phyloP scores from a whole-genome alignment of 2,888 invertebrate species.

The Ophion ventricosus region DNA sequence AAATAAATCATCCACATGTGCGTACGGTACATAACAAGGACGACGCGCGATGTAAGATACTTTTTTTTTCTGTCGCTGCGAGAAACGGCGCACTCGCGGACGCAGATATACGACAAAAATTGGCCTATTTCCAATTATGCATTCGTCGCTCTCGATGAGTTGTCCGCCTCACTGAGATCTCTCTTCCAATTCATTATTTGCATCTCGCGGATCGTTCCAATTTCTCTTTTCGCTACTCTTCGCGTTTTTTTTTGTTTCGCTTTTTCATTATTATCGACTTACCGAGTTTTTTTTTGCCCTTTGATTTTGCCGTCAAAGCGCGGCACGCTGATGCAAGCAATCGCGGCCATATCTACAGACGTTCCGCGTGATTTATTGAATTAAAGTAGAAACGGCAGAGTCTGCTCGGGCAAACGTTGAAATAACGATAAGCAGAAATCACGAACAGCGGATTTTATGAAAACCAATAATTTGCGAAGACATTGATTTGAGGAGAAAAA shows the following conservation, averaged over 20 bases:
- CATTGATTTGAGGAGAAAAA: no score
- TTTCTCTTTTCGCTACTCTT: not conserved
- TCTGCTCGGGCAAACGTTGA: not conserved
- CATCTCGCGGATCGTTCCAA: conserved; percentile 48
- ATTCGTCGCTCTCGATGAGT: conserved; percentile 55
- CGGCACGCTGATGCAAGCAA: not conserved
- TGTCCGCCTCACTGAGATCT: conserved; percentile 37
- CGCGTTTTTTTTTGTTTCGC: not conserved
- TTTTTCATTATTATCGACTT: conserved; percentile 41
- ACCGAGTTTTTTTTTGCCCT: conserved; percentile 23
- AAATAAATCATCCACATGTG: conserved; percentile 17
- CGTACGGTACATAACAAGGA: conserved; percentile 16
- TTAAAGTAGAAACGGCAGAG: conserved; percentile 26
- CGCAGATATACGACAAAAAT: conserved; percentile 50
- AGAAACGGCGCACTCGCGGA: conserved; percentile 29
- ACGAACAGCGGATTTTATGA: not conserved
- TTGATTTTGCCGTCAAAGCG: conserved; percentile 12
- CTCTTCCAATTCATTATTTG: conserved; percentile 56
- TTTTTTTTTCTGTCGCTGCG: conserved; percentile 11
- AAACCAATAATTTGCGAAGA: not conserved
- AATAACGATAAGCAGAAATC: not conserved
- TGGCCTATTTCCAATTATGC: conserved; percentile 61
- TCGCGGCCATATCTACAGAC: not conserved
- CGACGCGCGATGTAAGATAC: not conserved
- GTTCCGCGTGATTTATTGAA: not conserved